Percentiles rank a stretch among this genome's conserved stretches.
Evolutionary conservation across 2,888 invertebrate genomes (phyloP).

Genomic region (Dryobotodes eremita): DNA sequence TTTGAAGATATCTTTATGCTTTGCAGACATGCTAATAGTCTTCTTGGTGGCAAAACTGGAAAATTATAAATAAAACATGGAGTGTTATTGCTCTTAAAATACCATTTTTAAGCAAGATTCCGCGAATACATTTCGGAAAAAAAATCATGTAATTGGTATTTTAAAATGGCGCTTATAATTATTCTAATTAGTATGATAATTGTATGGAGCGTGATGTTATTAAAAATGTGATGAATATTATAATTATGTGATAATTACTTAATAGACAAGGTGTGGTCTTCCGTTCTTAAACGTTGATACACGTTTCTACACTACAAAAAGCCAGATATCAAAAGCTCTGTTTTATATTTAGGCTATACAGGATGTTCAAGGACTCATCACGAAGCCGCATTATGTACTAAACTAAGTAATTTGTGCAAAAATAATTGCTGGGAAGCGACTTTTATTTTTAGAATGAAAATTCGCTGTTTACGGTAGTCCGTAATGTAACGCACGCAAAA

Average conservation of each 20-base stretch:
- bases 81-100: slow-evolving; percentile 24
- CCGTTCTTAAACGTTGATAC: slow-evolving; percentile 31
- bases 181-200: slow-evolving; percentile 48
- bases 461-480: neutral
- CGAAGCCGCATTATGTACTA: neutral
- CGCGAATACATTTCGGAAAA: neutral
- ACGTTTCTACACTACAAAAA: neutral
- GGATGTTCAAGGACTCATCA: neutral
- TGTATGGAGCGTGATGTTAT: slow-evolving; percentile 19
- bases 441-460: neutral
- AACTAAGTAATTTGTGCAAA: neutral
- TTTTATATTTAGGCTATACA: neutral
- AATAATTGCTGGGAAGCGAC: neutral
- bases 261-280: slow-evolving; percentile 42
- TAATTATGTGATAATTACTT: slow-evolving; percentile 46
- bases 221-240: slow-evolving; percentile 43
- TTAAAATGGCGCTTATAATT: slow-evolving; percentile 33
- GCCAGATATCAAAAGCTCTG: neutral
- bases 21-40: slow-evolving; percentile 14
- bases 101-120: slow-evolving; percentile 14
- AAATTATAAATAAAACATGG: neutral
- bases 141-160: neutral
- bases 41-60: slow-evolving; percentile 11
- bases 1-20: slow-evolving; percentile 20
- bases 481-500: neutral